A percentile compares a stretch with the other conserved stretches of the same genome.
Evolutionary conservation across 2,113 vertebrate genomes (phyloP).

Genomic region (Rhynchomys soricoides): DNA sequence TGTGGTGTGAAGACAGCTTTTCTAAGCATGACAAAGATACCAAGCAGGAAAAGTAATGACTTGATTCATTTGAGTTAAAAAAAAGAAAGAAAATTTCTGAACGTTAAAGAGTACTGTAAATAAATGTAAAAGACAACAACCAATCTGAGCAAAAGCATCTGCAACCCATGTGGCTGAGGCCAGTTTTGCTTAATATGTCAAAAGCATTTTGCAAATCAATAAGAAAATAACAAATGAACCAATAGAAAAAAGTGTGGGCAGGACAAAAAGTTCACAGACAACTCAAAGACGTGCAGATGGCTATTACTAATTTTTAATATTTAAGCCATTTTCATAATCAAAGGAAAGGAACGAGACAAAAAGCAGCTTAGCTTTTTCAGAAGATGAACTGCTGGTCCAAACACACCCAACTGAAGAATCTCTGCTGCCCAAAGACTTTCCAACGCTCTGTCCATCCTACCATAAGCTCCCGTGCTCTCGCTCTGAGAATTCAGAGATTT

Average conservation of each 20-base stretch:
- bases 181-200: slow-evolving; percentile 11
- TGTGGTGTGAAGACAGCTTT: slow-evolving; percentile 33
- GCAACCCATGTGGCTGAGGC: background rate
- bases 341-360: slow-evolving; percentile 12
- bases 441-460: slow-evolving; percentile 13
- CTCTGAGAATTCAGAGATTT: slow-evolving; percentile 17
- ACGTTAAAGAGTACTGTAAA: slow-evolving; percentile 32
- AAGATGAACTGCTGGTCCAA: slow-evolving; percentile 42
- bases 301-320: background rate
- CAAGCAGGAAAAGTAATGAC: slow-evolving; percentile 49
- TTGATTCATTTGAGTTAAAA: slow-evolving; percentile 45
- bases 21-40: slow-evolving; percentile 60
- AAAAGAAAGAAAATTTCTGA: slow-evolving; percentile 58
- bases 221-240: slow-evolving; percentile 47
- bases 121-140: slow-evolving; percentile 49
- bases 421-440: slow-evolving; percentile 15
- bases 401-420: background rate
- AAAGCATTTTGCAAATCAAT: slow-evolving; percentile 9
- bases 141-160: background rate
- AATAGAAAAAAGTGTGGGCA: background rate
- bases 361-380: slow-evolving; percentile 56
- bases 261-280: background rate
- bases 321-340: background rate
- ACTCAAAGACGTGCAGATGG: background rate
- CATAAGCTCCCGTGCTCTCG: slow-evolving; percentile 15